Percentiles rank a stretch among this genome's conserved stretches.
phyloP scores from a whole-genome alignment of 2,888 invertebrate genomes.

The Shargacucullia verbasci region DNA sequence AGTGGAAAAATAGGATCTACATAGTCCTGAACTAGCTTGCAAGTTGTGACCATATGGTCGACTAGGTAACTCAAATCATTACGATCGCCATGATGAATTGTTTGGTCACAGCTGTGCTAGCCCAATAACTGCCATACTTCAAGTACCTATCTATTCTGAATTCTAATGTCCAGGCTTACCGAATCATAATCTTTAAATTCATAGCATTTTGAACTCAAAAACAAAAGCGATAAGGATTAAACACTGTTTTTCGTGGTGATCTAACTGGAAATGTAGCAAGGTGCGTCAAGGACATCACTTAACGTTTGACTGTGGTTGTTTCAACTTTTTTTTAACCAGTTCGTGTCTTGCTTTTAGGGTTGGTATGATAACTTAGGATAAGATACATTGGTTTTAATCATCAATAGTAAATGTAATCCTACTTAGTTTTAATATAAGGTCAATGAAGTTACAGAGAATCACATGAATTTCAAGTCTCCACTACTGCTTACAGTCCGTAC shows the following conservation, averaged over 20 bases:
- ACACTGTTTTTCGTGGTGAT: constrained; percentile 49
- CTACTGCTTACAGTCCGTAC: no score
- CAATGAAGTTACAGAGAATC: no score
- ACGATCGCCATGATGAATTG: constrained; percentile 39
- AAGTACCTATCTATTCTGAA: constrained; percentile 70
- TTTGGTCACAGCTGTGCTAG: constrained; percentile 63
- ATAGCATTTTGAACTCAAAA: constrained; percentile 61
- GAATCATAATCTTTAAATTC: constrained; percentile 44
- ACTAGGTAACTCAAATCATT: constrained; percentile 35
- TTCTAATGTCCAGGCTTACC: constrained; percentile 67
- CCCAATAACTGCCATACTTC: constrained; percentile 60
- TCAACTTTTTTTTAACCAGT: constrained; percentile 72
- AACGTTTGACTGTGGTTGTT: constrained; percentile 72
- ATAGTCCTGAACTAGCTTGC: constrained; percentile 27
- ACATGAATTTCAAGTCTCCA: no score
- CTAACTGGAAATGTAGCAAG: constrained; percentile 75
- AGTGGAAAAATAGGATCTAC: constrained; percentile 39
- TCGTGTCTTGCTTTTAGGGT: constrained; percentile 65
- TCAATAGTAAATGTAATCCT: no score
- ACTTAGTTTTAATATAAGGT: no score
- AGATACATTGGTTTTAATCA: neutral
- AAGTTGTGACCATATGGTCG: constrained; percentile 43
- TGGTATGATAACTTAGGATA: constrained; percentile 28
- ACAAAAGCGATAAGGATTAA: constrained; percentile 61
- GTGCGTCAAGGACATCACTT: constrained; percentile 82